phyloP scores from a whole-genome alignment of 2,797 vertebrate genomes.

The Arrhamphus sclerolepis region DNA sequence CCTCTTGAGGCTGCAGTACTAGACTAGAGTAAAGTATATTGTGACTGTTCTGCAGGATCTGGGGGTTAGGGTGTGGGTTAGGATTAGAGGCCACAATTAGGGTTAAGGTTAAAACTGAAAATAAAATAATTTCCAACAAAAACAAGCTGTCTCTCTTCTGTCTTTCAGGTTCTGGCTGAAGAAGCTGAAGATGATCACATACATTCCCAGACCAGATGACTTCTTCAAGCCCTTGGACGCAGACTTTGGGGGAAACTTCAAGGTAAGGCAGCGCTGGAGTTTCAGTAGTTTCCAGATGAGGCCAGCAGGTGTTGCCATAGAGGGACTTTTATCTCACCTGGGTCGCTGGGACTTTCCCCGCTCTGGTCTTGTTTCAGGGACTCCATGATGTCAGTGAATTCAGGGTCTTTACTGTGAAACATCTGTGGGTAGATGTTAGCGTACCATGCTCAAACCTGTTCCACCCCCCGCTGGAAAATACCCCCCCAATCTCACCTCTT shows the following conservation, averaged over 20 bases:
- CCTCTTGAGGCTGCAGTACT: too few relatives aligned
- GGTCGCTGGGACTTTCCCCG: constrained; percentile 57
- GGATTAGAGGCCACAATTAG: too few relatives aligned
- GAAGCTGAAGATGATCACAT: constrained; percentile 48
- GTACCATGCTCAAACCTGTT: constrained; percentile 30
- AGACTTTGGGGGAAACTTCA: constrained; percentile 76
- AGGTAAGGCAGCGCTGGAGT: constrained; percentile 65
- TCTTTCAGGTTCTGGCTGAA: constrained; percentile 58
- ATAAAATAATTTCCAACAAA: background rate
- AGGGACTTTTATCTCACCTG: constrained; percentile 52
- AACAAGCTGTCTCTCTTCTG: background rate
- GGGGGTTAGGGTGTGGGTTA: too few relatives aligned
- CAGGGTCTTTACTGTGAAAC: too few relatives aligned
- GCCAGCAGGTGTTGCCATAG: constrained; percentile 57
- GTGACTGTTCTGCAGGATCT: too few relatives aligned
- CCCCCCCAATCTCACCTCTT: constrained; percentile 49
- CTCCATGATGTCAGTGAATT: constrained; percentile 51
- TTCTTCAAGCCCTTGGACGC: constrained; percentile 80
- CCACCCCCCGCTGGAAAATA: constrained; percentile 73
- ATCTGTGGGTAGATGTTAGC: constrained; percentile 56
- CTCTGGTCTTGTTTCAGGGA: constrained; percentile 16
- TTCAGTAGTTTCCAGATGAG: constrained; percentile 31
- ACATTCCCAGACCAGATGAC: constrained; percentile 66
- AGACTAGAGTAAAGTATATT: too few relatives aligned
- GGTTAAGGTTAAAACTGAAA: background rate